Base-by-base conservation (phyloP, 2,113 vertebrate genomes). In the Megaleporinus macrocephalus region DNA sequence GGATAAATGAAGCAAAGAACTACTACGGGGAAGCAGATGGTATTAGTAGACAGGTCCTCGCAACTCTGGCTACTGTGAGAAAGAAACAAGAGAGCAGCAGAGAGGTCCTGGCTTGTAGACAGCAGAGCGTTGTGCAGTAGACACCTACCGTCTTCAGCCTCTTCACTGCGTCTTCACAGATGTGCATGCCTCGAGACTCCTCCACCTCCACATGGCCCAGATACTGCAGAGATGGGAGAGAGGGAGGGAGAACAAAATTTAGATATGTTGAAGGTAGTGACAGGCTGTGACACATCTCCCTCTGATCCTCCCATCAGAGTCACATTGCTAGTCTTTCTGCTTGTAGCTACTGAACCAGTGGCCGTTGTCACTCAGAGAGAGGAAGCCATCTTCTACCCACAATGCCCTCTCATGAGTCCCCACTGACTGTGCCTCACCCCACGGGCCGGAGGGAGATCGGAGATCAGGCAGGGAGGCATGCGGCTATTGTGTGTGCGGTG, bases 111-210 rank as follows among this genome's bases (percentile, higher is more conserved):
- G 33, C 59, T 13, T 49, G 2, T 29, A 72, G 65, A 27, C 65
- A 44, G 24, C 41, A 18, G 55, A 65, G 55, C 26, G 59, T 44
- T 72, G 53, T 79, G 73, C 73, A 74, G 62, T 10, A 51, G 85
- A 53, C 76, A 98, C 97, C 89, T 98, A 99, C 98, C 95, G 96
- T 95, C 94, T 99, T 99, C 84, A 99, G 90, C 87, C 95, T 96
- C 93, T 99, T 99, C 81, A 99, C 98, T 27, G 98, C 98, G 59
- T 99, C 98, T 94, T 99, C 98, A 87, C 98, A 99, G 93, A 99
- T 97, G 93, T 99, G 98, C 98, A 99, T 99, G 87, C 98, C 98
- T 90, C 98, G 95, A 85, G 98, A 99, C 87, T 99, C 98, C 71
- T 99, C 98, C 89, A 99, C 98, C 93, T 99, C 98, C 0, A 99